Percentiles rank a stretch among this genome's conserved stretches.
Conservation (phyloP, 2,888 invertebrate genomes). For the Phlogophora meticulosa region DNA sequence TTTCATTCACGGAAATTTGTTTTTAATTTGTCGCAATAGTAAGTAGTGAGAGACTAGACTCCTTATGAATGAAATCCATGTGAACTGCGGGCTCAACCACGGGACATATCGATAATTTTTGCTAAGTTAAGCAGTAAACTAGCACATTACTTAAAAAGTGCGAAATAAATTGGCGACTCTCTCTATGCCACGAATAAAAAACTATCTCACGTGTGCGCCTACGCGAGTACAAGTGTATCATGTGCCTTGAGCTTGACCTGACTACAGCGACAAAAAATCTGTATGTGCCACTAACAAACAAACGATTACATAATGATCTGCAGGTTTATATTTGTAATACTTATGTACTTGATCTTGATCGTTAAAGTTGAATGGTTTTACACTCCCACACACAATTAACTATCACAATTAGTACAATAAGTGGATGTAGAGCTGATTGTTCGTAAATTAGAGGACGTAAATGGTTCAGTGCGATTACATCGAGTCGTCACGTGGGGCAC, state of each 20-base stretch:
- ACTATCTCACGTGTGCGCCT: conserved; percentile 27
- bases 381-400: conserved; percentile 55
- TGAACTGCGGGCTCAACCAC: conserved; percentile 42
- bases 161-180: conserved; percentile 21
- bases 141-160: conserved; percentile 21
- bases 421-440: conserved; percentile 43
- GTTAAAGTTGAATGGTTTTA: conserved; percentile 36
- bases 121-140: conserved; percentile 45
- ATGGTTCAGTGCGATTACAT: conserved; percentile 51
- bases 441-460: conserved; percentile 47
- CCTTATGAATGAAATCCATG: conserved; percentile 49
- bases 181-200: conserved; percentile 25
- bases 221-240: conserved; percentile 46
- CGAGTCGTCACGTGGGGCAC: conserved; percentile 69
- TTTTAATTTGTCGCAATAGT: conserved; percentile 63
- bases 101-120: conserved; percentile 58
- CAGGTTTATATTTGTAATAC: conserved; percentile 62
- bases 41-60: conserved; percentile 53
- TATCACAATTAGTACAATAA: conserved; percentile 47
- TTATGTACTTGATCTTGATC: conserved; percentile 58
- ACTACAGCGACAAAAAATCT: conserved; percentile 66
- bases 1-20: conserved; percentile 81
- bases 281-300: conserved; percentile 66
- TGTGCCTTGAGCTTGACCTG: conserved; percentile 82
- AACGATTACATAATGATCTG: conserved; percentile 74